These are phyloP conservation scores for Folsomia candida DNA, from an alignment of 2,888 invertebrate species.

Conservation along the genomic window DNA sequence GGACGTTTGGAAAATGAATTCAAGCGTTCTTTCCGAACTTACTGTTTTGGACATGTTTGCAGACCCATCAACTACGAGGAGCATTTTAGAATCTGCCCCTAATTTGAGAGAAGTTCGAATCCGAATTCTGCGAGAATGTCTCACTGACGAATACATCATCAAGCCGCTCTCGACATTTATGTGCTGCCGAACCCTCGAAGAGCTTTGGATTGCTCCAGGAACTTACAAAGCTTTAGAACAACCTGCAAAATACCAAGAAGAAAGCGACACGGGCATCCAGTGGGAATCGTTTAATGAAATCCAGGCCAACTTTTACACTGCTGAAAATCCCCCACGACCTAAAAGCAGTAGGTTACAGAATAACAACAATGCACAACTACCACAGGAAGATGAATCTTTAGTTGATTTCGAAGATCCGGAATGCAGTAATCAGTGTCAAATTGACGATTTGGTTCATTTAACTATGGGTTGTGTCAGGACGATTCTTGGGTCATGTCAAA, in stretches of 20 bases:
- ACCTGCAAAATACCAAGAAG: not conserved
- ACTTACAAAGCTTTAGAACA: not conserved
- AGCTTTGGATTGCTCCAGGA: slow-evolving; percentile 43
- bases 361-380: not conserved
- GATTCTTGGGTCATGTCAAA: slow-evolving; percentile 25
- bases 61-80: slow-evolving; percentile 32
- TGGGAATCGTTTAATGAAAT: not conserved
- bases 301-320: not conserved
- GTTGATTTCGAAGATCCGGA: not conserved
- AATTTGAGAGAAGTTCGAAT: slow-evolving; percentile 31
- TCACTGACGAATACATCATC: slow-evolving; percentile 29
- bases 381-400: not conserved
- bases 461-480: slow-evolving; percentile 18
- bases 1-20: slow-evolving; percentile 32
- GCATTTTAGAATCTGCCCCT: slow-evolving; percentile 33
- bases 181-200: slow-evolving; percentile 35
- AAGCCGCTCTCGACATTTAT: slow-evolving; percentile 31
- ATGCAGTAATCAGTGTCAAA: not conserved
- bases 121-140: slow-evolving; percentile 17
- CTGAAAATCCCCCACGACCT: not conserved
- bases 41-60: slow-evolving; percentile 34
- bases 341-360: not conserved
- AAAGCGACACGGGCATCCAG: not conserved
- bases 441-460: slow-evolving; percentile 31
- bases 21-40: slow-evolving; percentile 31